Evolutionary conservation across 1,140 invertebrate species (phyloP).

Genomic region (Uloborus diversus): DNA sequence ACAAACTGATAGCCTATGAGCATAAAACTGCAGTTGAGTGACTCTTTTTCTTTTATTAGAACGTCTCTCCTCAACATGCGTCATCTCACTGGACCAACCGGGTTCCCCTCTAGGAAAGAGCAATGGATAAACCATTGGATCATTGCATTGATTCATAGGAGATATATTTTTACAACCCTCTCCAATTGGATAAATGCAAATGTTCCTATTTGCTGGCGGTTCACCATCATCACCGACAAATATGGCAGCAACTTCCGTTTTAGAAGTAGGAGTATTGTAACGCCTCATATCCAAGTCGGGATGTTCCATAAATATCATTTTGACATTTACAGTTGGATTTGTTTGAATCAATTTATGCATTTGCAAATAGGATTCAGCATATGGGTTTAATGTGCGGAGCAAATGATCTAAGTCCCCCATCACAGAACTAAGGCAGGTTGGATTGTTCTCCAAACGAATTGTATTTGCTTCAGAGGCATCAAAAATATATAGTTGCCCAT

Average conservation of each 20-base stretch:
- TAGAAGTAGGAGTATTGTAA: neutral
- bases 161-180: neutral
- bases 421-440: neutral
- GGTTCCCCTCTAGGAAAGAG: conserved; percentile 57
- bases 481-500: neutral
- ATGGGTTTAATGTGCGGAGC: neutral
- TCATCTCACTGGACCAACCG: conserved; percentile 37
- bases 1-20: neutral
- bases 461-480: neutral
- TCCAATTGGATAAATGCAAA: neutral
- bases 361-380: neutral
- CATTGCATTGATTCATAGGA: conserved; percentile 3
- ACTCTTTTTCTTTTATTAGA: conserved; percentile 10
- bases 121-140: conserved; percentile 57
- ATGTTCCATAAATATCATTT: neutral
- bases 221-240: conserved; percentile 6
- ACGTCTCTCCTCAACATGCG: neutral
- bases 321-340: neutral
- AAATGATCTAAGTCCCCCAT: neutral
- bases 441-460: neutral
- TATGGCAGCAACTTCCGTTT: neutral
- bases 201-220: neutral
- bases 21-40: too few relatives aligned
- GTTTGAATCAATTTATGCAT: neutral
- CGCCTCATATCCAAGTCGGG: neutral